These are phyloP conservation scores for Narcine bancroftii DNA, from an alignment of 2,113 vertebrate species.

Conservation along the genomic window DNA sequence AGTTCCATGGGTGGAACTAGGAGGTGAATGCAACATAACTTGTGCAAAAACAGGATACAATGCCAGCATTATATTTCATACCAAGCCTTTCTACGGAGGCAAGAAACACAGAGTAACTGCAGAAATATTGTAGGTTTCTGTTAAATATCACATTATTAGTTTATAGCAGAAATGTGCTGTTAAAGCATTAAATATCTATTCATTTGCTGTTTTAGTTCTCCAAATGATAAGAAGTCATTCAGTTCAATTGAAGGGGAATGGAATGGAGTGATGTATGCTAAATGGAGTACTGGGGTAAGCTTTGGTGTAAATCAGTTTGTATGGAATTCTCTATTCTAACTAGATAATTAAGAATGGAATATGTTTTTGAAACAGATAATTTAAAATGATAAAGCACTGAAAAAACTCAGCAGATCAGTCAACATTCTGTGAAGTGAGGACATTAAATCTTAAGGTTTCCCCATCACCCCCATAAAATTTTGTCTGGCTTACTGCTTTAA, in stretches of 20 bases:
- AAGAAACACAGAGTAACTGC: slow-evolving; percentile 97
- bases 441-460: too few species aligned
- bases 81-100: slow-evolving; percentile 96
- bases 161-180: too few species aligned
- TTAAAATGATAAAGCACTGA: background rate
- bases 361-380: background rate
- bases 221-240: slow-evolving; percentile 94
- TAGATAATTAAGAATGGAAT: background rate
- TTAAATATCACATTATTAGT: slow-evolving; percentile 17
- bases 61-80: slow-evolving; percentile 89
- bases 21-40: slow-evolving; percentile 89
- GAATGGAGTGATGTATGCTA: slow-evolving; percentile 95
- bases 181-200: background rate
- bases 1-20: slow-evolving; percentile 97
- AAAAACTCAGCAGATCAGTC: too few species aligned
- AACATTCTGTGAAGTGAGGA: too few species aligned
- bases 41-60: slow-evolving; percentile 95
- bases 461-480: too few species aligned
- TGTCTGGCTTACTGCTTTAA: too few species aligned
- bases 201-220: slow-evolving; percentile 60
- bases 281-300: slow-evolving; percentile 83
- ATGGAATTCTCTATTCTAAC: background rate
- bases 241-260: slow-evolving; percentile 94
- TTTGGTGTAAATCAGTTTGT: background rate
- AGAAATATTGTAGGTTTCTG: slow-evolving; percentile 84